phyloP scores from a whole-genome alignment of 2,888 invertebrate species.

The Chrysolina americana region DNA sequence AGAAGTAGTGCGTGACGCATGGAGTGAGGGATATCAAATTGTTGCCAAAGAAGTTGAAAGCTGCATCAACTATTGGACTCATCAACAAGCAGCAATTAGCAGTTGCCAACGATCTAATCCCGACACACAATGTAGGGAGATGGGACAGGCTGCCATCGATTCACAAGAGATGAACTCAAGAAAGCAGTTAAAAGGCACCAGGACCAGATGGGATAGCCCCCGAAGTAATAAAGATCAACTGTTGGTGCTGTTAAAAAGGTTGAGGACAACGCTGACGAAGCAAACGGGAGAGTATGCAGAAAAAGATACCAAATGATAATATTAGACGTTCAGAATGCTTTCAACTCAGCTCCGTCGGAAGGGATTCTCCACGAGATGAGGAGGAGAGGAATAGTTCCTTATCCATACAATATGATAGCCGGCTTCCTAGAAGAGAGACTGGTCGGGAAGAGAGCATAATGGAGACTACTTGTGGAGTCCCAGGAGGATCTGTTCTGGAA shows the following conservation, averaged over 20 bases:
- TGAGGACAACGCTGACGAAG: conserved; percentile 20
- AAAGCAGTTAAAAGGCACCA: conserved; percentile 44
- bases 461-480: conserved; percentile 33
- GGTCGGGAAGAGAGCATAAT: background rate
- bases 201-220: conserved; percentile 35
- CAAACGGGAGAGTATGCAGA: conserved; percentile 11
- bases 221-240: conserved; percentile 30
- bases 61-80: background rate
- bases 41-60: conserved; percentile 18
- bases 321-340: conserved; percentile 38
- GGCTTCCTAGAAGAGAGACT: conserved; percentile 34
- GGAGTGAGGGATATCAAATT: background rate
- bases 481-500: conserved; percentile 31
- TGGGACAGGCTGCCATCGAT: conserved; percentile 30
- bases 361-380: conserved; percentile 22
- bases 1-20: conserved; percentile 36
- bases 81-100: conserved; percentile 21
- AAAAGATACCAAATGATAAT: conserved; percentile 24
- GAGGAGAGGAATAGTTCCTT: background rate
- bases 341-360: conserved; percentile 32
- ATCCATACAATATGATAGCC: conserved; percentile 36
- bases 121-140: conserved; percentile 12
- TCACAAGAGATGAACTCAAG: conserved; percentile 41
- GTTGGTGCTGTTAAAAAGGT: conserved; percentile 23
- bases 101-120: conserved; percentile 28